Conservation (phyloP, 1,140 invertebrate genomes). For the Drosophila mojavensis region DNA sequence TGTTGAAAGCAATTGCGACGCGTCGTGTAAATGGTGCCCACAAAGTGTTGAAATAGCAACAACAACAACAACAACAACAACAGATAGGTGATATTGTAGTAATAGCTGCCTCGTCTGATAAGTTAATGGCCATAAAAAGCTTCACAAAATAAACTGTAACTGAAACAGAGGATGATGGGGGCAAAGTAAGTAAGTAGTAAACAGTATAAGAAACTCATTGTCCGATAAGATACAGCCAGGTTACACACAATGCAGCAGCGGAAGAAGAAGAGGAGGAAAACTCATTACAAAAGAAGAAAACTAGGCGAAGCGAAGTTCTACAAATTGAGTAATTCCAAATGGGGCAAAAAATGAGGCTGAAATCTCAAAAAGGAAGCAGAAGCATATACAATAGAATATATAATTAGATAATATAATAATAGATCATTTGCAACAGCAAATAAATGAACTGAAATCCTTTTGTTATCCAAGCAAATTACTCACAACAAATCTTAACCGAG, state of each 20-base stretch:
- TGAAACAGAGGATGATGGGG: not conserved
- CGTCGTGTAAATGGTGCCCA: slow-evolving; percentile 47
- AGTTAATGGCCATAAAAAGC: slow-evolving; percentile 51
- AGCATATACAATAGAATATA: too few species aligned
- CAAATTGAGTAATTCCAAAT: too few species aligned
- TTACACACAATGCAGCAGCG: not conserved
- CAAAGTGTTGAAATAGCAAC: slow-evolving; percentile 70
- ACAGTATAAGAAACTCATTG: slow-evolving; percentile 30
- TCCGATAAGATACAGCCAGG: slow-evolving; percentile 35
- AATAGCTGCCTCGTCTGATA: slow-evolving; percentile 42
- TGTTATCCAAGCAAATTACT: too few species aligned
- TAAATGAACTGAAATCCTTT: too few species aligned
- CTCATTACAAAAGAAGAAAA: too few species aligned
- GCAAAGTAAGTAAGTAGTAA: slow-evolving; percentile 10
- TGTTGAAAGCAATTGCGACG: slow-evolving; percentile 64
- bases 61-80: slow-evolving; percentile 32
- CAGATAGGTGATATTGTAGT: slow-evolving; percentile 27
- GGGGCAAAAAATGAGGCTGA: too few species aligned
- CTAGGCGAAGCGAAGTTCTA: too few species aligned
- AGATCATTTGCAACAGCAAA: too few species aligned
- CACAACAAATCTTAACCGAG: too few species aligned
- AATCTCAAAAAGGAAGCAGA: too few species aligned
- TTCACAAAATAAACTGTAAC: slow-evolving; percentile 20
- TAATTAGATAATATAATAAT: too few species aligned
- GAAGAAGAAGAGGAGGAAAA: not conserved